Base-by-base conservation (phyloP, 2,113 vertebrate species). In the Phalacrocorax pelagicus region DNA sequence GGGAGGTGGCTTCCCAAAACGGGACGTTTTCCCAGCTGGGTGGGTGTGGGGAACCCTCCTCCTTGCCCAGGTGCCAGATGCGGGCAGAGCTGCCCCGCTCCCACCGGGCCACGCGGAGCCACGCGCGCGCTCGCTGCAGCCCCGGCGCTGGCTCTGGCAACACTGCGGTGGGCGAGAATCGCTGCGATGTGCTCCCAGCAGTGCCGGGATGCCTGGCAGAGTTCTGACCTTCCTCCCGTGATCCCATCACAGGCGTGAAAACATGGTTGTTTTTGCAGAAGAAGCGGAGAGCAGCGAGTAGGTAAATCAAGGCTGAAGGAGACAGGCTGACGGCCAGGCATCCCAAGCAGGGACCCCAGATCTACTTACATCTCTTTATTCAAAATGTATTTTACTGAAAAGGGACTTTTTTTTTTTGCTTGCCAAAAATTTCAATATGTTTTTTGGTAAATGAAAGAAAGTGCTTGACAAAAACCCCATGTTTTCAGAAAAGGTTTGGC, bases 381-480 rank as follows among this genome's bases (percentile, higher is more conserved):
- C 52, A 30, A n/a, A 65, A 54, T 36, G 11, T 16, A 11, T 38
- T 66, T 36, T 26, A 34, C 19, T 36, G 55, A 44, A 65, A 55
- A 85, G 24, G 0, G 9, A 6, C 9, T 3, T 15, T 30, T 23
- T 24, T 9, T 55, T 24, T 9, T 8, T 44, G 36, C 4, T 30
- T 63, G 32, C 15, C 22, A 61, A 70, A 73, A 44, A 11, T 24
- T 61, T 78, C 32, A 22, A 9, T 20, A n/a, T 2, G 1, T 22
- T 44, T 91, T 89, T 32, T 36, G 12, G 15, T 40, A 70, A 84
- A 47, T 8, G 26, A 61, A 75, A 29, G 34, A 4, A 81, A 67
- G 10, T 20, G 9, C 40, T 59, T 77, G 59, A 30, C 71, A 81
- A 81, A n/a, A 57, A 52, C 0, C 0, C 0, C 0, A 0, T 9